Evolutionary conservation across 2,888 invertebrate species (phyloP).

Genomic region (Drosophila merina): DNA sequence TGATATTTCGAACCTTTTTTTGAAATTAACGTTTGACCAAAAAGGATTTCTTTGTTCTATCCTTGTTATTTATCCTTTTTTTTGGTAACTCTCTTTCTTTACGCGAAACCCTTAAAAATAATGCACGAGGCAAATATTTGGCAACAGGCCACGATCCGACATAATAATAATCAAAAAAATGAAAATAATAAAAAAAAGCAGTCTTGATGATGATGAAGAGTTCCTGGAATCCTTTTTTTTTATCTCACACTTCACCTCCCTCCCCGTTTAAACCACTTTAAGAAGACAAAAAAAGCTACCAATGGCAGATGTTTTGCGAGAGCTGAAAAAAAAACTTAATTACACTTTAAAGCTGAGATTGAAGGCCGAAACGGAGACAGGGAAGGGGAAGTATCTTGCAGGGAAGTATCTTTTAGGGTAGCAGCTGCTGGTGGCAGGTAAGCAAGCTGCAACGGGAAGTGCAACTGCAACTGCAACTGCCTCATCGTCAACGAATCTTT

Average conservation of each 20-base stretch:
- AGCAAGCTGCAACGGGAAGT: constrained; percentile 54
- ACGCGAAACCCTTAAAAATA: constrained; percentile 19
- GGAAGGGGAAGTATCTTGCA: constrained; percentile 7
- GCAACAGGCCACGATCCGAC: constrained; percentile 33
- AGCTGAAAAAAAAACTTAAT: constrained; percentile 60
- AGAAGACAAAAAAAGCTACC: constrained; percentile 26
- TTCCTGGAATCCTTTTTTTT: constrained; percentile 53
- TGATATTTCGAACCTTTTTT: neutral
- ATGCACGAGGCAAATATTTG: constrained; percentile 70
- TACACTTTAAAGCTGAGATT: constrained; percentile 70
- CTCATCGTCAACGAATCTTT: constrained; percentile 50
- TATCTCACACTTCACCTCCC: neutral
- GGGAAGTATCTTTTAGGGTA: constrained; percentile 30
- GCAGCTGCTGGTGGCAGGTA: constrained; percentile 58
- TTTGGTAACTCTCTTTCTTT: neutral
- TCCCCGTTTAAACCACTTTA: constrained; percentile 54
- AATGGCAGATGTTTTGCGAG: constrained; percentile 74
- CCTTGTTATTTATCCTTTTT: constrained; percentile 12
- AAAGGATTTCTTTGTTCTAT: constrained; percentile 13
- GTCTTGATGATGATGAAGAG: constrained; percentile 34
- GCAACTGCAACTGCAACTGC: constrained; percentile 30
- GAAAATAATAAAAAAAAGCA: constrained; percentile 1
- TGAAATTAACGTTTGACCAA: constrained; percentile 1
- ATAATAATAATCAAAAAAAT: neutral
- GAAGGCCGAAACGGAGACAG: constrained; percentile 59